These are phyloP conservation scores for Sinocyclocheilus anshuiensis DNA, from an alignment of 2,113 vertebrate species.

Conservation along the genomic window DNA sequence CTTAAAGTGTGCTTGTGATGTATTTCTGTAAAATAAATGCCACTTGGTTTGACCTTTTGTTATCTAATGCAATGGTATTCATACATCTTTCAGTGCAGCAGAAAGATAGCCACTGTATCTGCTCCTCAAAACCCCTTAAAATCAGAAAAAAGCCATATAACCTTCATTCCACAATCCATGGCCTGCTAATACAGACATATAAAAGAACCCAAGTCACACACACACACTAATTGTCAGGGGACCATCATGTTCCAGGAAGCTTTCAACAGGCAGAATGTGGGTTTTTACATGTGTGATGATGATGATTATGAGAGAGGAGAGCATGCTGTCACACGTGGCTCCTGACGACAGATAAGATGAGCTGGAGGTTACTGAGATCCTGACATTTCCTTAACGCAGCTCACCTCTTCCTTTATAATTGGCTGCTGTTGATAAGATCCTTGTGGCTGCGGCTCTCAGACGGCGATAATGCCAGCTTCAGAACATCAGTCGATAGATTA, in stretches of 20 bases:
- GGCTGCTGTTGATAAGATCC: constrained; percentile 74
- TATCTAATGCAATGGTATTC: constrained; percentile 10
- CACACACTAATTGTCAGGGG: neutral
- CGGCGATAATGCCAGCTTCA: constrained; percentile 61
- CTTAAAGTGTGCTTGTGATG: neutral
- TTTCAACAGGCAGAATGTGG: neutral
- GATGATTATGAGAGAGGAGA: constrained; percentile 26
- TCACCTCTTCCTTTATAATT: constrained; percentile 72
- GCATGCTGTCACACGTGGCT: constrained; percentile 31
- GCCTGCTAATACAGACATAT: neutral
- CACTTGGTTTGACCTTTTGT: neutral
- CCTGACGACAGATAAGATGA: constrained; percentile 64
- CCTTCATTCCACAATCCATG: neutral
- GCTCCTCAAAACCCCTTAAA: neutral
- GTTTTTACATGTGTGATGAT: neutral
- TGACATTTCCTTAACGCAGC: constrained; percentile 73
- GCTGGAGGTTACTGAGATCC: constrained; percentile 71
- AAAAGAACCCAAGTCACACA: neutral
- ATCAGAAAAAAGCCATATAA: neutral
- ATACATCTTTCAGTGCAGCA: neutral
- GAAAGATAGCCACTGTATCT: neutral
- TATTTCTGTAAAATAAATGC: neutral
- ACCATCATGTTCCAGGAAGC: too few relatives aligned
- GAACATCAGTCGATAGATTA: constrained; percentile 56
- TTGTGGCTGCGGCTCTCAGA: constrained; percentile 60